These are phyloP conservation scores for Eulemur coronatus DNA, from an alignment of 2,797 vertebrate species.

Conservation along the genomic window DNA sequence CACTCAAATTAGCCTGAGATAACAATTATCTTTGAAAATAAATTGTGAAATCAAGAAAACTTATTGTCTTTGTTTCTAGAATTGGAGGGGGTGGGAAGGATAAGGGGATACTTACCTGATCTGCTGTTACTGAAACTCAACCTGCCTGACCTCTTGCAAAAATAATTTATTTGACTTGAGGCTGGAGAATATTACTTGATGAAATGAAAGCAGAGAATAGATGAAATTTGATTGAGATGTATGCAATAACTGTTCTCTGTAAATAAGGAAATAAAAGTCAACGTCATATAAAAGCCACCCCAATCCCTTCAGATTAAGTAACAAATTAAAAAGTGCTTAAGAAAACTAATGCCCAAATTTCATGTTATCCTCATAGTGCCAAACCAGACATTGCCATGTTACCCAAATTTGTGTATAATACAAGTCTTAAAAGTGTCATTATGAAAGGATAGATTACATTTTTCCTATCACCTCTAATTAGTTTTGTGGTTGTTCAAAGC, in stretches of 20 bases:
- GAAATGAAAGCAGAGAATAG: conserved; percentile 41
- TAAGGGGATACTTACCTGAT: not conserved
- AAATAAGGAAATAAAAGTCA: conserved; percentile 71
- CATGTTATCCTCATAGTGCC: conserved; percentile 40
- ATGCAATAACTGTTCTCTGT: conserved; percentile 53
- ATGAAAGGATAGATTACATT: conserved; percentile 58
- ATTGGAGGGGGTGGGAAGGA: not conserved
- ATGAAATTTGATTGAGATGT: conserved; percentile 57
- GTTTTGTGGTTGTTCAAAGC: conserved; percentile 58
- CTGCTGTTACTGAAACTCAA: conserved; percentile 45
- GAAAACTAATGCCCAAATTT: conserved; percentile 62
- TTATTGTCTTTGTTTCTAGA: conserved; percentile 9
- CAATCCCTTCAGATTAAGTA: conserved; percentile 61
- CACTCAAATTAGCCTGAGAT: not conserved
- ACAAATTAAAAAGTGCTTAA: conserved; percentile 71
- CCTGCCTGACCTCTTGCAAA: not conserved
- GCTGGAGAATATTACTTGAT: conserved; percentile 48
- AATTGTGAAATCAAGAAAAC: conserved; percentile 44
- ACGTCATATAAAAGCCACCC: conserved; percentile 33
- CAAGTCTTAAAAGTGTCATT: conserved; percentile 62
- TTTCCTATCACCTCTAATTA: conserved; percentile 68
- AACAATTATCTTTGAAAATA: conserved; percentile 1
- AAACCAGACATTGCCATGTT: conserved; percentile 45
- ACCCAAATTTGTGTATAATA: conserved; percentile 65
- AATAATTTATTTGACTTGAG: conserved; percentile 48